Base-by-base conservation (phyloP, 2,888 invertebrate genomes). In the Neocrepidodera transversa region DNA sequence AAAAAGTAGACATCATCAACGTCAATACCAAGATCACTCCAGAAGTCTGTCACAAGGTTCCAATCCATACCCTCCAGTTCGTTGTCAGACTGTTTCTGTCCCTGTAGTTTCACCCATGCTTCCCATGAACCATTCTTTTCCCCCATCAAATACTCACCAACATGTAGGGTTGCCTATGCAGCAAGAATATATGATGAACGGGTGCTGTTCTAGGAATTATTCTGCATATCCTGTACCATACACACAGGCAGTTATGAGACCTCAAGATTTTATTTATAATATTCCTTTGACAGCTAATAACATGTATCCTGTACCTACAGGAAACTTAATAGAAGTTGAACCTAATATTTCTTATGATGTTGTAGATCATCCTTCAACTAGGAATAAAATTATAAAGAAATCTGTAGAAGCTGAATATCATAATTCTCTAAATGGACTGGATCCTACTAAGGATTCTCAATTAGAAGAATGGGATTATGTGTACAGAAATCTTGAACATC, bases 391-490 rank as follows among this genome's bases (percentile, higher is more conserved):
- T 35, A 35, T 16, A 51, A 63, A 63, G 40, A 60, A 45, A 55
- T 48, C 60, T 26, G 56, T 54, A 18, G 50, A 57, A 8, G 28
- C 40, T 2, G 61, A 58, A 10, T 45, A 60, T 28, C 59, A 59
- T 32, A 48, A 63, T 11, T 14, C 36, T 8, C 58, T 26, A 4
- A 59, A 49, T 6, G 35, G 35, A 47, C 20, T 32, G 13, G 56
- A 49, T 16, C 60, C 32, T 42, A 60, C 63, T 23, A 64, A 60
- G 53, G 66, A 66, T 45, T 60, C 61, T 50, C 72, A 55, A 65
- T 86, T 86, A 56, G 91, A 90, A 66, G 86, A 86, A 50, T 93
- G 92, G 92, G 89, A 89, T 73, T 91, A 90, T 72, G 91, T 92
- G 0, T 92, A 88, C 73, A 84, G 87, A 67, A 89, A 90, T 74